Evolutionary conservation across 2,113 vertebrate species (phyloP).

Genomic region (Mormoops blainvillei): DNA sequence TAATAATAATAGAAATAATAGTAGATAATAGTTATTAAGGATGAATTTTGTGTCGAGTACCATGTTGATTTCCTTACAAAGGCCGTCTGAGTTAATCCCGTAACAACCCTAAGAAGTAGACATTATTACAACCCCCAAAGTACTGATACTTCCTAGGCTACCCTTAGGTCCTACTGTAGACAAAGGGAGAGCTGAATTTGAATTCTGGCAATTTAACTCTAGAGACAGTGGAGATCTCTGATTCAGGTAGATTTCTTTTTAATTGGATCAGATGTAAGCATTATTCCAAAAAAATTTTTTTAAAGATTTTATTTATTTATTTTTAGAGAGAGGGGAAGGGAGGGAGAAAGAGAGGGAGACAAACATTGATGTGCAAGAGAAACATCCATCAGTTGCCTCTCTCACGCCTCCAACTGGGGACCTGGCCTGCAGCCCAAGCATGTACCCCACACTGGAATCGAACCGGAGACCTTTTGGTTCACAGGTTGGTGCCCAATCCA

Average conservation of each 20-base stretch:
- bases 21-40: background rate
- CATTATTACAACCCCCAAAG: background rate
- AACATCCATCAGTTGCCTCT: too few relatives aligned
- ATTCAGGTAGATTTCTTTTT: background rate
- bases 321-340: too few relatives aligned
- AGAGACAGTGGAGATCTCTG: background rate
- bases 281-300: background rate
- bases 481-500: too few relatives aligned
- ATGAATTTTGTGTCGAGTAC: background rate
- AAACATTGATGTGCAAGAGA: too few relatives aligned
- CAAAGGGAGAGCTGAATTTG: background rate
- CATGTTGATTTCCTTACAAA: background rate
- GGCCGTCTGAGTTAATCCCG: background rate
- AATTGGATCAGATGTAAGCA: background rate
- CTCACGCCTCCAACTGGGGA: too few relatives aligned
- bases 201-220: background rate
- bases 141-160: background rate
- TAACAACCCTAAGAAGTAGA: background rate
- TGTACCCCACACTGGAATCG: too few relatives aligned
- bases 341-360: too few relatives aligned
- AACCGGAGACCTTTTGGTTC: too few relatives aligned
- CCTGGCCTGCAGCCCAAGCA: too few relatives aligned
- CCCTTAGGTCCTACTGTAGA: background rate
- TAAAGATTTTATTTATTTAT: background rate
- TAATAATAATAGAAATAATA: background rate